phyloP scores from a whole-genome alignment of 2,888 invertebrate genomes.

The Drosophila buzzatii region DNA sequence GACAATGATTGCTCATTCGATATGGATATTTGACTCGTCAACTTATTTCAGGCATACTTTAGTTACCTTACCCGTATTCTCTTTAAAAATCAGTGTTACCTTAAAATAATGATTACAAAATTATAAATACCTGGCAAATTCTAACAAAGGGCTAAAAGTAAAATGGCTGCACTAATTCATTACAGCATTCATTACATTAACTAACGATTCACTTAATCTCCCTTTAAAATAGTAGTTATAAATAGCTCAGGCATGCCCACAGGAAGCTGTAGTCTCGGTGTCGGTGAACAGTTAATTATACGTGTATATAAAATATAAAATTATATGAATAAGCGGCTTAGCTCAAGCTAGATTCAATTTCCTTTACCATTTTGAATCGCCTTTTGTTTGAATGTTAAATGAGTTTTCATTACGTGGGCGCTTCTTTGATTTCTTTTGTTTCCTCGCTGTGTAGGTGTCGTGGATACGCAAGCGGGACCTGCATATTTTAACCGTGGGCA shows the following conservation, averaged over 20 bases:
- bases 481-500: constrained; percentile 91
- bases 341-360: not conserved
- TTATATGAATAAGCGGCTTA: constrained; percentile 12
- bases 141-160: too few species aligned
- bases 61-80: too few species aligned
- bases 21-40: too few species aligned
- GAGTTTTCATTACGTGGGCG: constrained; percentile 5
- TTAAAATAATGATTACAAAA: too few species aligned
- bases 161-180: too few species aligned
- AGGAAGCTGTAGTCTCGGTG: not conserved
- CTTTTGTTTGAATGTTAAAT: not conserved
- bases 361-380: not conserved
- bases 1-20: too few species aligned
- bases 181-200: not conserved
- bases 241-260: not conserved
- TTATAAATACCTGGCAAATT: too few species aligned
- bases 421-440: not conserved
- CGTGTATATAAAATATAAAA: not conserved
- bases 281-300: constrained; percentile 6
- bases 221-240: not conserved
- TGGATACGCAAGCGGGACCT: constrained; percentile 94
- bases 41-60: too few species aligned
- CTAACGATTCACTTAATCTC: not conserved
- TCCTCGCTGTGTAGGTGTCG: constrained; percentile 86
- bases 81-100: too few species aligned